Evolutionary conservation across 2,797 vertebrate species (phyloP).

Genomic region (Aulostomus chinensis): DNA sequence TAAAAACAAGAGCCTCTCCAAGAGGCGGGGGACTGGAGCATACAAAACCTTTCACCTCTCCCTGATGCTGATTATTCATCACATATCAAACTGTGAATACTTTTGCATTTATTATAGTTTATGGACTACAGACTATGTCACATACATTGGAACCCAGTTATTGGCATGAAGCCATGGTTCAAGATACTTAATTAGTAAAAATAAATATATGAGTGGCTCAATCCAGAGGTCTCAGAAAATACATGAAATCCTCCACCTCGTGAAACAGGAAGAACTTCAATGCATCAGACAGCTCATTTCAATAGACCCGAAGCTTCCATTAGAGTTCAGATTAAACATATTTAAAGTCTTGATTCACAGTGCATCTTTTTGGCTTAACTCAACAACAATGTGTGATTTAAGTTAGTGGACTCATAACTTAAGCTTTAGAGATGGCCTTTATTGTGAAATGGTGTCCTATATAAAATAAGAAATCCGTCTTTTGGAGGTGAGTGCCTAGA

Average conservation of each 20-base stretch:
- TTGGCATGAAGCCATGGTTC: no score
- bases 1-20: no score
- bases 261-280: constrained; percentile 12
- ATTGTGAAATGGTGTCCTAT: constrained; percentile 48
- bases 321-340: constrained; percentile 42
- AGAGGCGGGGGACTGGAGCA: no score
- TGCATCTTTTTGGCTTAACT: constrained; percentile 29
- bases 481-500: constrained; percentile 47
- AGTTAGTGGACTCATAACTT: constrained; percentile 23
- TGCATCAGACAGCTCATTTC: constrained; percentile 22
- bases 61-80: no score
- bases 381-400: constrained; percentile 33
- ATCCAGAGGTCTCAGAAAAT: constrained; percentile 12
- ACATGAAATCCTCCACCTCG: constrained; percentile 2
- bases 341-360: constrained; percentile 7
- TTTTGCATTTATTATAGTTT: no score
- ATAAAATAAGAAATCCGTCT: constrained; percentile 56
- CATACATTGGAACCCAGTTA: no score
- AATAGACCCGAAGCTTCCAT: constrained; percentile 11
- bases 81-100: no score
- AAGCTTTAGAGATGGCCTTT: constrained; percentile 35
- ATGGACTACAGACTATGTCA: no score
- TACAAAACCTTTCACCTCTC: no score
- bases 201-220: no score
- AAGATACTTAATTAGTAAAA: no score